Base-by-base conservation (phyloP, 2,888 invertebrate species). In the Odontothrips loti region DNA sequence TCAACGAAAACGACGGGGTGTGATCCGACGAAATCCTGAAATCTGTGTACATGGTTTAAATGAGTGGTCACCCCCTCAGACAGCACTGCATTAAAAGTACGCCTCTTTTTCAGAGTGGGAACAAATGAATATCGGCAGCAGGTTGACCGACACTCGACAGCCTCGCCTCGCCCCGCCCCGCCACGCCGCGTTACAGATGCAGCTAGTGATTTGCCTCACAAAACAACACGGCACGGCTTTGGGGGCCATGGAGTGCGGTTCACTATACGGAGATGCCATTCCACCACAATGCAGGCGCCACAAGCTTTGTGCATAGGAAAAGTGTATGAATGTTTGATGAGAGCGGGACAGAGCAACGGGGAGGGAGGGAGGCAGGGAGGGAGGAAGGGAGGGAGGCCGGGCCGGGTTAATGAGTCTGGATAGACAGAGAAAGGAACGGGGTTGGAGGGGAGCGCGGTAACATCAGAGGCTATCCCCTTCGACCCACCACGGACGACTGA, bases 261-360 rank as follows among this genome's bases (percentile, higher is more conserved):
- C 68, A 75, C 68, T 75, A 17, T n/a, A 58, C 20, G 20, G 58
- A 15, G 6, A 58, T 43, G 58, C 17, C 20, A 15, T 20, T 17
- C 58, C 58, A 58, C 58, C 68, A 75, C 68, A 75, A 75, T 75
- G 68, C 68, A 6, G 51, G 51, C 1, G 51, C 58, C 58, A 15
- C 58, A 20, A 23, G 68, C 68, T 75, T 75, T 75, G 68, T 75
- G 68, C 68, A 75, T 75, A 75, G 68, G 68, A 75, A 75, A 75
- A 75, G 68, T 75, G 68, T 75, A 75, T 75, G 68, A 75, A 75
- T 75, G 68, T 75, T 75, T 75, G 68, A 75, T 75, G 68, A 75
- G 68, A 23, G 68, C 12, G 27, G 23, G 68, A 75, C 20, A 58
- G 58, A n/a, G 58, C n/a, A 43, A 43, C 3, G 34, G 34, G 34